Percentiles rank a stretch among this genome's conserved stretches.
These are phyloP conservation scores for Jordanella pulchra DNA, from an alignment of 2,797 vertebrate species.

Conservation along the genomic window DNA sequence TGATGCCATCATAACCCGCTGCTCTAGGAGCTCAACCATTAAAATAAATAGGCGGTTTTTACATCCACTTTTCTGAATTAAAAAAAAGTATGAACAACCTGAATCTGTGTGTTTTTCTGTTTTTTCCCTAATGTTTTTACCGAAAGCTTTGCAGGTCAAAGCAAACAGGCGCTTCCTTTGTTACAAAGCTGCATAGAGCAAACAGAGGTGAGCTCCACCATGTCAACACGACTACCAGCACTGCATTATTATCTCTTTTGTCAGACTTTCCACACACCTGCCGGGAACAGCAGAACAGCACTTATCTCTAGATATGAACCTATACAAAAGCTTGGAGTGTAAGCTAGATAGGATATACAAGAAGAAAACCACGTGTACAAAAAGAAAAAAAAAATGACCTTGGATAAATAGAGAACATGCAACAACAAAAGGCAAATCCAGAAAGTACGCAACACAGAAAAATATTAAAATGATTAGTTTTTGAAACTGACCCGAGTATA, in stretches of 20 bases:
- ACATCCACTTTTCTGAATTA: neutral
- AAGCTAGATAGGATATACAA: conserved; percentile 45
- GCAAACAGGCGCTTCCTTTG: conserved; percentile 25
- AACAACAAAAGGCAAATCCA: conserved; percentile 20
- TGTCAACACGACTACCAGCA: conserved; percentile 47
- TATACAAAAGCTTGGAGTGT: conserved; percentile 48
- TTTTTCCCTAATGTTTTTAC: conserved; percentile 26
- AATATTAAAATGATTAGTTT: conserved; percentile 53
- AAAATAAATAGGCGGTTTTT: neutral
- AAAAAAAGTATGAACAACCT: conserved; percentile 24
- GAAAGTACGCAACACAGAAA: neutral
- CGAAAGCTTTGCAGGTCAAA: conserved; percentile 34
- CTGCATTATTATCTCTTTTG: conserved; percentile 51
- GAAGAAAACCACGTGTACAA: conserved; percentile 22
- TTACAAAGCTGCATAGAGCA: conserved; percentile 20
- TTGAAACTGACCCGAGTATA: conserved; percentile 19
- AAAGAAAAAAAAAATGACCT: conserved; percentile 40
- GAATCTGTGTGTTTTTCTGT: conserved; percentile 11
- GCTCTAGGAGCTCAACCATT: neutral
- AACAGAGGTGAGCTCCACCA: conserved; percentile 24
- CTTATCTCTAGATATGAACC: conserved; percentile 21
- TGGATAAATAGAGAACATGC: conserved; percentile 17
- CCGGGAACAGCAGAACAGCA: conserved; percentile 37
- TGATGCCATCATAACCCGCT: neutral
- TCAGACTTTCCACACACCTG: conserved; percentile 69